These are phyloP conservation scores for Nycticryphes semicollaris DNA, from an alignment of 2,113 vertebrate species.

Conservation along the genomic window DNA sequence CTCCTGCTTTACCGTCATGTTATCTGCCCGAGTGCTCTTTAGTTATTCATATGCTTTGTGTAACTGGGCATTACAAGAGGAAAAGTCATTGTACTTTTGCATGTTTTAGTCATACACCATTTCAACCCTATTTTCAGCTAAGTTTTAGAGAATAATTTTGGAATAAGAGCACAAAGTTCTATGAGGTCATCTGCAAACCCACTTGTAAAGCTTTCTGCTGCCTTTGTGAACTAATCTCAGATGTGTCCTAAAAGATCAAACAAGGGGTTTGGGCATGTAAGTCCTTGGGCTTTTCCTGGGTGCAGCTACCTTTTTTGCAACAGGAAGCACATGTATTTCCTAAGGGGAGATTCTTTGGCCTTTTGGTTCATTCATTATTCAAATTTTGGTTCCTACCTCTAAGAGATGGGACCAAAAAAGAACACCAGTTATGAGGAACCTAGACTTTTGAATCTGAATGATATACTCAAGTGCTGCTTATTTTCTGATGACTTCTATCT, in stretches of 20 bases:
- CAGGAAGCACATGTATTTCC: background rate
- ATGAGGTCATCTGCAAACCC: background rate
- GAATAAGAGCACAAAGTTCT: background rate
- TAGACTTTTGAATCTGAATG: background rate
- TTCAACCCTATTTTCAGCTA: background rate
- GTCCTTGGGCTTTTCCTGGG: background rate
- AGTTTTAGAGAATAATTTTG: background rate
- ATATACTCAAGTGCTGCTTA: background rate
- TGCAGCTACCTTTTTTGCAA: background rate
- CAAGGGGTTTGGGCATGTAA: background rate
- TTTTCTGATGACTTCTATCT: background rate
- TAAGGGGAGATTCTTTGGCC: background rate
- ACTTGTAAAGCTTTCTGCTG: background rate
- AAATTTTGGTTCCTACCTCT: background rate
- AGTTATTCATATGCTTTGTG: slow-evolving; percentile 33
- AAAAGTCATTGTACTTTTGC: background rate
- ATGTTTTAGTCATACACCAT: background rate
- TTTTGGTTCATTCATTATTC: background rate
- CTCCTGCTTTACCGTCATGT: background rate
- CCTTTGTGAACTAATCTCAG: background rate
- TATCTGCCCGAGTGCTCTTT: slow-evolving; percentile 5
- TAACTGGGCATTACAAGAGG: background rate
- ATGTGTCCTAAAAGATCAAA: background rate
- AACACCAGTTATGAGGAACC: background rate
- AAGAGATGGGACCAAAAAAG: background rate